Base-by-base conservation (phyloP, 2,797 vertebrate species). In the Darevskia nairensis region DNA sequence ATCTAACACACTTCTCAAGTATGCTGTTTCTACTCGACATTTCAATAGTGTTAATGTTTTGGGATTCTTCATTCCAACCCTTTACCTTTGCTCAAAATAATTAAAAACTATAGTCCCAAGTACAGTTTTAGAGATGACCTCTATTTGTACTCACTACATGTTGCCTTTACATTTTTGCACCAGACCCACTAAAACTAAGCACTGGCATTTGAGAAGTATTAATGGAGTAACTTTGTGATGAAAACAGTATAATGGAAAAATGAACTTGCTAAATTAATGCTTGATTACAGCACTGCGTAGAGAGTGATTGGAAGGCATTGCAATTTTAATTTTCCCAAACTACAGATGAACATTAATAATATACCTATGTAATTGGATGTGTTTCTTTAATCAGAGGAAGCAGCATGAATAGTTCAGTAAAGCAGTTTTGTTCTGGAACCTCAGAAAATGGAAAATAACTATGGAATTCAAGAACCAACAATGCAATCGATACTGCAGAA, bases 171-270 rank as follows among this genome's bases (percentile, higher is more conserved):
- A 55, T 23, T 64, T 78, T 3, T 78, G 64, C 88, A 81, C 82
- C 50, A 74, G 69, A 71, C 0, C 0, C 7, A 11, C 78, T 86
- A 59, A 44, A 81, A 66, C 87, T 88, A 78, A 94, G 15, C 69
- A 61, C 88, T 86, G 88, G 41, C 93, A 87, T 94, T 95, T 90
- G 13, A 88, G 88, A 90, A 92, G 91, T 94, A 93, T 91, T 94
- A 95, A 95, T 95, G 61, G 6, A 66, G 91, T 94, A 95, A 93
- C 90, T 93, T 95, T 95, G 94, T 96, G 92, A 93, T 95, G 94
- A 96, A 96, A 95, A 95, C 95, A 96, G 94, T 94, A 94, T 95
- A 95, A 96, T 95, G 91, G 94, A 95, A 95, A 95, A 95, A 95
- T 95, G 94, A 95, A 95, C 93, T 95, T 92, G 89, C 94, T 96